A percentile compares a stretch with the other conserved stretches of the same genome.
Conservation (phyloP, 2,888 invertebrate genomes). For the Lordiphosa fenestrarum region DNA sequence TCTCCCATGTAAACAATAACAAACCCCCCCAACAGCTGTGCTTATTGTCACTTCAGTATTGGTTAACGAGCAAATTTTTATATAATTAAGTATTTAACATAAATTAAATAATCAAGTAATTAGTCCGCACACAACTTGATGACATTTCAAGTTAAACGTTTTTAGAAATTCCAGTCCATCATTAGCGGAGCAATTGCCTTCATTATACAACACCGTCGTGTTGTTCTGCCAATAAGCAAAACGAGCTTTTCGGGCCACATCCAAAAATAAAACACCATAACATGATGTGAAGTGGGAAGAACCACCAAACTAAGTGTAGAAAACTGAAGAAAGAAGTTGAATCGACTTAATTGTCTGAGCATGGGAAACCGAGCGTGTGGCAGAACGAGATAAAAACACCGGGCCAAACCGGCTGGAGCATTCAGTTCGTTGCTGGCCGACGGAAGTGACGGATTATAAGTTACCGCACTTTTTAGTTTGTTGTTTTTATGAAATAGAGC, state of each 20-base stretch:
- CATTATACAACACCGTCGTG: constrained; percentile 13
- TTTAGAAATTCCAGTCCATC: not conserved
- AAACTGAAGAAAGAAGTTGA: constrained; percentile 36
- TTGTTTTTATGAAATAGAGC: constrained; percentile 9
- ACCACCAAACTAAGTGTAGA: constrained; percentile 1
- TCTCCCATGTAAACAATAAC: constrained; percentile 50
- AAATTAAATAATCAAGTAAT: constrained; percentile 23
- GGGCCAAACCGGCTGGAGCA: constrained; percentile 51
- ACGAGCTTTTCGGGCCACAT: not conserved
- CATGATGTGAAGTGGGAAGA: constrained; percentile 18
- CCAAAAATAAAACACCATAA: constrained; percentile 25
- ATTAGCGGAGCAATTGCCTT: constrained; percentile 7
- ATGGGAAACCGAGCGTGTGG: constrained; percentile 33
- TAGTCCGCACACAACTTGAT: constrained; percentile 4
- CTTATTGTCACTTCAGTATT: constrained; percentile 26
- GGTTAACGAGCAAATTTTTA: constrained; percentile 22
- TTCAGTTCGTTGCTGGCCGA: constrained; percentile 50
- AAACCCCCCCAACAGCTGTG: constrained; percentile 37
- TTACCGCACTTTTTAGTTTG: not conserved
- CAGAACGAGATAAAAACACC: constrained; percentile 39
- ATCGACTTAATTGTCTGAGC: constrained; percentile 32
- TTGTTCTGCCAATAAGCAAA: constrained; percentile 10
- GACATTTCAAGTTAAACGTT: constrained; percentile 30
- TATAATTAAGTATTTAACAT: constrained; percentile 34
- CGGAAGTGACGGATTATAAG: constrained; percentile 44